A percentile compares a stretch with the other conserved stretches of the same genome.
These are phyloP conservation scores for Hemitrygon akajei DNA, from an alignment of 2,797 vertebrate genomes.

Conservation along the genomic window DNA sequence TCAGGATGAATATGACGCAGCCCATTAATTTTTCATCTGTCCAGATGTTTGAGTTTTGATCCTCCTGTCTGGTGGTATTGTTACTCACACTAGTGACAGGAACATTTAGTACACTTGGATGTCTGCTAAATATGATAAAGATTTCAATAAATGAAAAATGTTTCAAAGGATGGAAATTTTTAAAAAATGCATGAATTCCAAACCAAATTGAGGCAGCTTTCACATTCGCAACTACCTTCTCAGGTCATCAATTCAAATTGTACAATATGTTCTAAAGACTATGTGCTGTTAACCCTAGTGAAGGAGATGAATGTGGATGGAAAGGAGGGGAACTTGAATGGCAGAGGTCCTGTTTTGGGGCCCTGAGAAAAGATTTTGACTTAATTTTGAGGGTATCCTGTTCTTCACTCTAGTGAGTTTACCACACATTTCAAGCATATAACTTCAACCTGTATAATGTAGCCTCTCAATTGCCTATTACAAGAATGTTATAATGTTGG, in stretches of 20 bases:
- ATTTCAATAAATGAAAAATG: neutral
- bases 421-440: neutral
- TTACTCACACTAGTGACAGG: neutral
- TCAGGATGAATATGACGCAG: too few species aligned
- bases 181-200: too few species aligned
- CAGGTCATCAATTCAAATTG: too few species aligned
- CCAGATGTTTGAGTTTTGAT: neutral
- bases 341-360: neutral
- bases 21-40: neutral
- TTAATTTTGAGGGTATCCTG: neutral
- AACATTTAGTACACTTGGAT: neutral
- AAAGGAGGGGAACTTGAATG: neutral
- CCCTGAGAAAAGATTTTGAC: neutral
- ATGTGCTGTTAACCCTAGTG: neutral
- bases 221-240: too few species aligned
- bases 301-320: neutral
- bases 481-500: too few species aligned
- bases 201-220: too few species aligned
- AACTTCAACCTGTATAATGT: neutral
- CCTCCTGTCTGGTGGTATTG: neutral
- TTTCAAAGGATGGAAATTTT: too few species aligned
- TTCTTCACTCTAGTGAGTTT: neutral
- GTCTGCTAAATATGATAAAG: neutral
- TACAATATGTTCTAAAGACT: neutral
- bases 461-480: neutral